A percentile compares a stretch with the other conserved stretches of the same genome.
Evolutionary conservation across 2,113 vertebrate species (phyloP).

Genomic region (Gymnarchus niloticus): DNA sequence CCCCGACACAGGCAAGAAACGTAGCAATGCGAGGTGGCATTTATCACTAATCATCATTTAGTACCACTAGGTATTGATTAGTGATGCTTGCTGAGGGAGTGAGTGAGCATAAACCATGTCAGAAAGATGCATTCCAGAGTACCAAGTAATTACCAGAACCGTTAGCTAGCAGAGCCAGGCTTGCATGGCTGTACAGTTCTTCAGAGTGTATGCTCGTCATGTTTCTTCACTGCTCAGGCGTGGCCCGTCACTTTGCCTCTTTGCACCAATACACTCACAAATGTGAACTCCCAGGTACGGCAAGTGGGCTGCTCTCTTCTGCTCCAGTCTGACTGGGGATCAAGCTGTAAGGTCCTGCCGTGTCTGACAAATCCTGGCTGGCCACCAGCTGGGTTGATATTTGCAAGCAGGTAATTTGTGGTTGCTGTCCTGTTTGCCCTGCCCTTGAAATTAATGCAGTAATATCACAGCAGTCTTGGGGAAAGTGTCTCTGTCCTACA

Average conservation of each 20-base stretch:
- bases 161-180: not conserved
- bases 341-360: not conserved
- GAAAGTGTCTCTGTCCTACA: not conserved
- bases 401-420: not conserved
- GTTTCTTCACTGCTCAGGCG: not conserved
- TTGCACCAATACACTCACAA: not conserved
- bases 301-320: not conserved
- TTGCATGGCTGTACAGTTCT: not conserved
- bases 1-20: not conserved
- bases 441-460: constrained; percentile 8
- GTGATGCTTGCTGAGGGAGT: not conserved
- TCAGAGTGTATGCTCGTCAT: not conserved
- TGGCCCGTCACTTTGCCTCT: not conserved
- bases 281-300: not conserved
- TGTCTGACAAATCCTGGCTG: not conserved
- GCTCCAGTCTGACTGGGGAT: not conserved
- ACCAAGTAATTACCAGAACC: not conserved
- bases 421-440: not conserved
- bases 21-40: not conserved
- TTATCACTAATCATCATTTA: not conserved
- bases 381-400: not conserved
- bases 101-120: not conserved
- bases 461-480: not conserved
- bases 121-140: not conserved
- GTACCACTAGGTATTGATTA: not conserved